Base-by-base conservation (phyloP, 2,888 invertebrate species). In the Xanthorhoe spadicearia region DNA sequence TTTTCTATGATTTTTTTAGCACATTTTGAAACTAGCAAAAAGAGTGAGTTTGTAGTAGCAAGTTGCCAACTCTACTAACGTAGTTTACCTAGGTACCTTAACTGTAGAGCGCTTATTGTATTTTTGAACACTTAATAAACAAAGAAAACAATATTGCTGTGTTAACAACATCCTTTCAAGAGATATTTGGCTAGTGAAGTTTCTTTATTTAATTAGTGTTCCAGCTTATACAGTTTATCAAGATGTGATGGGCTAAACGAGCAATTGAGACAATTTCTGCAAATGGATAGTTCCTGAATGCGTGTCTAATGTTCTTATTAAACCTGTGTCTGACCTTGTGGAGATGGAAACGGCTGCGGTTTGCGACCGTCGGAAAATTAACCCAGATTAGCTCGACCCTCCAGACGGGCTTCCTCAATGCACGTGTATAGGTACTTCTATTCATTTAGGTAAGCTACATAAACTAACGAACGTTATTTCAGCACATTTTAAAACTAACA, bases 261-360 rank as follows among this genome's bases (percentile, higher is more conserved):
- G 17, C 48, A 48, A 48, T 48, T 48, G 48, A 48, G 48, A 48
- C 17, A 48, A 48, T 48, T 48, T 48, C 48, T 17, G 48, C 48
- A 48, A 48, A 48, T 17, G 48, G 13, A 48, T 2, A 43, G 17
- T 48, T 48, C 17, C 48, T 17, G 5, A 48, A 17, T 43, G 18
- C 19, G 19, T 13, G 23, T 56, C 28, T 28, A 46, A 28, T 56
- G 48, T 48, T 23, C 28, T 48, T 28, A 56, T 56, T 48, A 48
- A 55, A 46, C 10, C 8, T 48, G 15, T 28, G 48, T 48, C 56
- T 48, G 19, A 48, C 56, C 56, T 48, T 56, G 56, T n/a, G 43
- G 43, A 15, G 46, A 28, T 56, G 28, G 10, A 48, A 46, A 48
- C 13, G 56, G 48, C 46, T 56, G 48, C 56, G 56, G 15, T 48